Evolutionary conservation across 1,140 invertebrate genomes (phyloP), one percentile per base, ranked within the genome.

Genomic region (Drosophila ambigua): DNA sequence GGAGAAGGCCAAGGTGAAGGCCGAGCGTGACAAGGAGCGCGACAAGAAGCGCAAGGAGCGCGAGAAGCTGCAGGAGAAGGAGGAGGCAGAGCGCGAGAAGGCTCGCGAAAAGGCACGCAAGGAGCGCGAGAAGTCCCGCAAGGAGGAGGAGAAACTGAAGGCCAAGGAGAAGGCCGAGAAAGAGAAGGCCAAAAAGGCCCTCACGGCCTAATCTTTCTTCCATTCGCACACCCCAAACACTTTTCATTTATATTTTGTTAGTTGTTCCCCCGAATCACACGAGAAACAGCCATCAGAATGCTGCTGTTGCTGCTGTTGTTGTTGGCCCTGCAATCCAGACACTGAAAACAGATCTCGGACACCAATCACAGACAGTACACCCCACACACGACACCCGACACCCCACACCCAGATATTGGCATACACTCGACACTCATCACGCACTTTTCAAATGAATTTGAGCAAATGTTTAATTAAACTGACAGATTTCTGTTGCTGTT

Each of bases 81-180:
- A 76, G 55, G 72, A 76, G 46, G 54, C 64, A 2, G 74, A 77
- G 44, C 73, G 64, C n/a, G 73, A 77, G 7, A 77, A 77, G 44
- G 35, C 35, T 4, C 73, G 73, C 11, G 2, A 63, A 7, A 45
- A 75, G 53, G 71, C 72, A 4, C 72, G 72, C 48, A 66, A 66
- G 43, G 72, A 76, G 11, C 63, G 73, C 16, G 72, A 77, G 31
- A 77, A 77, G 52, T 49, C 52, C 23, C 65, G 62, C 2, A 77
- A 77, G 28, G 65, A 55, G 15, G 51, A 53, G 15, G 50, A 64
- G 75, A 53, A 50, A 23, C 35, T 61, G 43, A 77, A 69, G 43
- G 57, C 55, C n/a, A 68, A 77, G 43, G 73, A 77, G 41, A 69
- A 77, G 64, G 51, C 45, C 20, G 67, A 57, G 2, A 69, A 69